These are phyloP conservation scores for Tachysurus vachellii DNA, from an alignment of 2,113 vertebrate genomes.

Conservation along the genomic window DNA sequence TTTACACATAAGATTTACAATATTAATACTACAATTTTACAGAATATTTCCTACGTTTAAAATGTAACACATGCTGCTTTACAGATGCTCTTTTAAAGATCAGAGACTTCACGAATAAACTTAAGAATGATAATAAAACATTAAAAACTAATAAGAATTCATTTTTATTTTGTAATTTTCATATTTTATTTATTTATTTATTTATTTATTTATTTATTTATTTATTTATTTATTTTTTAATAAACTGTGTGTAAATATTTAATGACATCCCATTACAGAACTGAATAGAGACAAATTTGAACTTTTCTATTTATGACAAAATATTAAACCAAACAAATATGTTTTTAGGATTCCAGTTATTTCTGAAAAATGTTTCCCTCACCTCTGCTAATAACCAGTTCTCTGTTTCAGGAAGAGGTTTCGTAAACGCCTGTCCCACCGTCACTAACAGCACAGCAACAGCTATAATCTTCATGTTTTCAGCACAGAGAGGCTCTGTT, in stretches of 20 bases:
- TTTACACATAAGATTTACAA: neutral
- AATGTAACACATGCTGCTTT: neutral
- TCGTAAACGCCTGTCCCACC: slow-evolving; percentile 23
- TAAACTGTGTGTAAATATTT: neutral
- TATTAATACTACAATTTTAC: neutral
- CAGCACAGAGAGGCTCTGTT: neutral
- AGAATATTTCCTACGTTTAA: neutral
- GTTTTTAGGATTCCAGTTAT: neutral
- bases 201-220: too few relatives aligned
- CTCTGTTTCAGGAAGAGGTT: slow-evolving; percentile 9
- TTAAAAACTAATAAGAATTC: neutral
- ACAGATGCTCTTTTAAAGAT: neutral
- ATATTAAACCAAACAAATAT: neutral
- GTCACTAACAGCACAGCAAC: slow-evolving; percentile 28
- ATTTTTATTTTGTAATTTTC: too few relatives aligned
- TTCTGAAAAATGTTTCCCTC: neutral
- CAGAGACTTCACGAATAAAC: neutral
- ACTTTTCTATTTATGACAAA: neutral
- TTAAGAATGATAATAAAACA: neutral
- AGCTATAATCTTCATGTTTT: slow-evolving; percentile 42
- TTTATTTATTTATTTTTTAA: too few relatives aligned
- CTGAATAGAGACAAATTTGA: too few relatives aligned
- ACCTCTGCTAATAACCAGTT: slow-evolving; percentile 28
- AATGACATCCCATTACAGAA: neutral
- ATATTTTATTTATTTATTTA: too few relatives aligned